These are phyloP conservation scores for Sarcophaga carnaria DNA, from an alignment of 2,888 invertebrate genomes.

Conservation along the genomic window DNA sequence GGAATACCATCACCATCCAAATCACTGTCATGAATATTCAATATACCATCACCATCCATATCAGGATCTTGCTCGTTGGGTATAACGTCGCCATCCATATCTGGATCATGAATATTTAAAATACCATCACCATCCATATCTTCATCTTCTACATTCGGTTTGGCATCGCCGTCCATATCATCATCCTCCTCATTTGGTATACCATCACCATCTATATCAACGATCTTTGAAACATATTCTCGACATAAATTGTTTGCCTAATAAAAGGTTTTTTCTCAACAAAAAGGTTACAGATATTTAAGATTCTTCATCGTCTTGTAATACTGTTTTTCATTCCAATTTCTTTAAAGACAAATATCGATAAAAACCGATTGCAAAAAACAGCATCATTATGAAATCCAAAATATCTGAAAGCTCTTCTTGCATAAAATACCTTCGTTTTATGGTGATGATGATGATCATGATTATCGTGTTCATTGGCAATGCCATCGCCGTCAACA, in stretches of 20 bases:
- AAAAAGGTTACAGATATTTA: constrained; percentile 46
- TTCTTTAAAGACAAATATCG: background rate
- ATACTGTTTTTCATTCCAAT: background rate
- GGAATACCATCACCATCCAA: constrained; percentile 78
- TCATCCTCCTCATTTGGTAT: constrained; percentile 69
- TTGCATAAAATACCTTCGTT: constrained; percentile 45
- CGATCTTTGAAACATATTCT: constrained; percentile 16
- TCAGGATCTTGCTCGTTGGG: constrained; percentile 70
- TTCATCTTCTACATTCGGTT: constrained; percentile 72
- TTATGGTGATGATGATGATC: constrained; percentile 65
- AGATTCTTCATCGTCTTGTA: background rate
- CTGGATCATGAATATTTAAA: constrained; percentile 81
- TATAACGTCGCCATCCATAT: constrained; percentile 75
- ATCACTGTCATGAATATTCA: constrained; percentile 75
- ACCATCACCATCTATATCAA: constrained; percentile 71
- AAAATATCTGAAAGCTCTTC: constrained; percentile 42
- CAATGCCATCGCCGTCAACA: constrained; percentile 74
- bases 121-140: constrained; percentile 76
- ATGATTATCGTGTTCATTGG: constrained; percentile 72
- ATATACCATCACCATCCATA: constrained; percentile 72
- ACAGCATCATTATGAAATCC: background rate
- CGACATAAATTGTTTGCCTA: background rate
- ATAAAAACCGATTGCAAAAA: background rate
- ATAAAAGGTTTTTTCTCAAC: constrained; percentile 3
- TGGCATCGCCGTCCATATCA: constrained; percentile 71